phyloP scores from a whole-genome alignment of 2,113 vertebrate species.

The Helogale parvula region DNA sequence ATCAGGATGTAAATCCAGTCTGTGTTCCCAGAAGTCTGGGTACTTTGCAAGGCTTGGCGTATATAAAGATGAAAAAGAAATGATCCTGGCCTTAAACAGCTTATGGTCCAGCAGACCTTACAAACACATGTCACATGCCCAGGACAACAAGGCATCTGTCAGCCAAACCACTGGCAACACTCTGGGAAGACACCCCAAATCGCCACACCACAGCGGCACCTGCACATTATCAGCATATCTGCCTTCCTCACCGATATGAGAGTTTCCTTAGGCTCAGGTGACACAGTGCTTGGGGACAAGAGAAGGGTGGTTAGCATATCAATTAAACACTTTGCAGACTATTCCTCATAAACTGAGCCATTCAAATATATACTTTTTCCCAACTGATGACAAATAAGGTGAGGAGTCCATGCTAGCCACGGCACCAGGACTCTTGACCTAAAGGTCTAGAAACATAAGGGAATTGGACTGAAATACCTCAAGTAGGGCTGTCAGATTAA shows the following conservation, averaged over 20 bases:
- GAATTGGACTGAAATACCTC: background rate
- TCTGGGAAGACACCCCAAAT: background rate
- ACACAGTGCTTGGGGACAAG: background rate
- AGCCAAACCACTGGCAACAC: background rate
- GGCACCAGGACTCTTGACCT: background rate
- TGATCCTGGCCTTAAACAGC: background rate
- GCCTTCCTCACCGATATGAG: background rate
- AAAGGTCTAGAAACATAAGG: background rate
- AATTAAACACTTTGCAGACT: background rate
- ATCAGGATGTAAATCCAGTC: background rate
- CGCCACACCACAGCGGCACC: background rate
- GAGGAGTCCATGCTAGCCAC: background rate
- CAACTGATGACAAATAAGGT: background rate
- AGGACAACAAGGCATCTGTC: background rate
- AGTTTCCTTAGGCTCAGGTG: background rate
- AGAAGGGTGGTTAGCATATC: background rate
- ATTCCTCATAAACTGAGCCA: background rate
- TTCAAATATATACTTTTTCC: background rate
- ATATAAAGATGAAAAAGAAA: background rate
- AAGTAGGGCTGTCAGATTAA: background rate
- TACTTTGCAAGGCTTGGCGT: background rate
- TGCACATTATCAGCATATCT: background rate
- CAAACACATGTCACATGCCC: background rate
- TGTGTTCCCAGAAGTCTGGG: background rate
- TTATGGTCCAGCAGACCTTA: background rate